Evolutionary conservation across 2,888 invertebrate genomes (phyloP), one percentile per base, ranked within the genome.

Genomic region (Nipponacmea schrenckii): DNA sequence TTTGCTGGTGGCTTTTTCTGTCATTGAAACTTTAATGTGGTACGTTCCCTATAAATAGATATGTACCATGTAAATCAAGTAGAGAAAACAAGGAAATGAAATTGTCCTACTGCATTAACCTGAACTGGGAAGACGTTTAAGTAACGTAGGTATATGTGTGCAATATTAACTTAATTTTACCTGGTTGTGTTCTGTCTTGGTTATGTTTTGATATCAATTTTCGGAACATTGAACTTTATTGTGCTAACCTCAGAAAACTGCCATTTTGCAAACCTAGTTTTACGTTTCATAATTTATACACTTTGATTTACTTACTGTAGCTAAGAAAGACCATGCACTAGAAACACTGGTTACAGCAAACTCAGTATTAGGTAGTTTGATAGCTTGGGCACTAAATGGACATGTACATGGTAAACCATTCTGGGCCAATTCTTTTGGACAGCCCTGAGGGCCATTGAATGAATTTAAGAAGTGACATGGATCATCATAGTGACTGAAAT

Each of bases 381-480:
- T 62, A 2, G n/a, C 7, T 15, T 63, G 31, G 17, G 75, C 70
- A 39, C 67, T 67, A 45, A 75, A 75, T 0, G 75, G 75, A 44
- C 72, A 75, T 2, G 72, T 71, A 24, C 75, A 75, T 2, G 62
- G 46, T 0, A 75, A 66, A 17, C 72, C 72, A 64, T 72, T 65
- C 14, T 64, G 62, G 1, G 24, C 26, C 14, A 75, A 64, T 2
- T 66, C 50, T 15, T 46, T 17, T 14, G 75, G 75, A 67, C 75
- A 75, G 14, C 62, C 45, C 5, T 64, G 39, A 17, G 46, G 26
- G 0, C 39, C 7, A 15, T 70, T 62, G 31, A 72, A 72, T 10
- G 24, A 27, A 15, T 66, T 65, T 56, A 75, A 68, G 66, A 72
- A 73, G 20, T 75, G 68, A 44, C 75, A 75, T 17, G 75, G 72